phyloP scores from a whole-genome alignment of 2,113 vertebrate species.

The Nipponia nippon region DNA sequence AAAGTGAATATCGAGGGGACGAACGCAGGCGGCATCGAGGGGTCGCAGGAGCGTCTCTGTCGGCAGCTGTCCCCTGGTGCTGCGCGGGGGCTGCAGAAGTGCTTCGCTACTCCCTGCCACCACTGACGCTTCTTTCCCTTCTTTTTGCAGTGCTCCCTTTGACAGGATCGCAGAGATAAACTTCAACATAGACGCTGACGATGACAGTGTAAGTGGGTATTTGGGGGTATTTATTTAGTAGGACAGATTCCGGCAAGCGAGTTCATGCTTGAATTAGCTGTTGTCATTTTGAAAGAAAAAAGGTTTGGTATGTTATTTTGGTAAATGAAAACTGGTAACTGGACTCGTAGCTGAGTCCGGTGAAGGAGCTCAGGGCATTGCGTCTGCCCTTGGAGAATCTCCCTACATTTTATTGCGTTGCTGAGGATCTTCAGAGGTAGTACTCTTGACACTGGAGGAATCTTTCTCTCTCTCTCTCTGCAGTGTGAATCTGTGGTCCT shows the following conservation, averaged over 20 bases:
- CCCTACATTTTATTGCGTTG: accelerated
- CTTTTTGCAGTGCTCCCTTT: conserved; percentile 83
- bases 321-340: too few relatives aligned
- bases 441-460: accelerated
- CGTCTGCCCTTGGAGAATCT: accelerated
- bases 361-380: accelerated
- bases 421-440: not conserved
- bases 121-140: not conserved
- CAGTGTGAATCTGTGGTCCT: not conserved
- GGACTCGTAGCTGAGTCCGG: accelerated
- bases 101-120: accelerated
- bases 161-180: conserved; percentile 95
- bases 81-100: accelerated
- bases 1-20: not conserved
- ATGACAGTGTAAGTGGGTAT: conserved; percentile 86
- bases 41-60: accelerated
- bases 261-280: too few relatives aligned
- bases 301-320: accelerated
- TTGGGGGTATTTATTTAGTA: accelerated
- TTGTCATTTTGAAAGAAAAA: not conserved
- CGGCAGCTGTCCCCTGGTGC: not conserved
- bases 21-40: accelerated
- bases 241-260: not conserved
- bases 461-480: too few relatives aligned
- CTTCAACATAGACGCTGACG: conserved; percentile 90